Conservation (phyloP, 2,797 vertebrate genomes). For the Mormyrops attenuatus region DNA sequence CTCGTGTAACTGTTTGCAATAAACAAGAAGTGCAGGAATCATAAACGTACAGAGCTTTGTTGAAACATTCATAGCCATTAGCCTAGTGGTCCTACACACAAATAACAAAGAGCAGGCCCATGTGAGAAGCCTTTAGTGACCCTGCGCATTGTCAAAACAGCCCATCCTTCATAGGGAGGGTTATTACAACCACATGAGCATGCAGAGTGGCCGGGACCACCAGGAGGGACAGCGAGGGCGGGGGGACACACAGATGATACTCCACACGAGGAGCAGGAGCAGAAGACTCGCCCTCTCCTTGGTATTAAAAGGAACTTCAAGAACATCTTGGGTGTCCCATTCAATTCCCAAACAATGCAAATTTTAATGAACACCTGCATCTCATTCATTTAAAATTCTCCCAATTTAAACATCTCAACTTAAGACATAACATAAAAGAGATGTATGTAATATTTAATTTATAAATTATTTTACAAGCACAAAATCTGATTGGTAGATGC, state of each 20-base stretch:
- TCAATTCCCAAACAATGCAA: background rate
- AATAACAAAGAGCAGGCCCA: background rate
- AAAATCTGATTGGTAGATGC: background rate
- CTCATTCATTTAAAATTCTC: background rate
- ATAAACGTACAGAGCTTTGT: background rate
- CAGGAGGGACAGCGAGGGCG: background rate
- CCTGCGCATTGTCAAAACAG: background rate
- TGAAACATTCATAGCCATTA: background rate
- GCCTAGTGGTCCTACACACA: background rate
- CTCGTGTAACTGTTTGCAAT: background rate
- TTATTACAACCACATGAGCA: slow-evolving; percentile 21
- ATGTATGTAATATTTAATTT: background rate
- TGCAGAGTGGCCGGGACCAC: background rate
- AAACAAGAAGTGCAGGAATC: background rate
- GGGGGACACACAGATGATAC: background rate
- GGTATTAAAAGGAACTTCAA: background rate
- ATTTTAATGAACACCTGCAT: background rate
- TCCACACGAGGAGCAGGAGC: background rate
- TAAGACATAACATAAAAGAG: background rate
- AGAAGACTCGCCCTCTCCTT: background rate
- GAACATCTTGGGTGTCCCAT: background rate
- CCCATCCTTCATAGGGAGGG: background rate
- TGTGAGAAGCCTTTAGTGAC: background rate
- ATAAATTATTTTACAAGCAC: background rate
- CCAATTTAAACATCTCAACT: background rate